Evolutionary conservation across 2,888 invertebrate genomes (phyloP), one percentile per base, ranked within the genome.

Genomic region (Hyposoter didymator): DNA sequence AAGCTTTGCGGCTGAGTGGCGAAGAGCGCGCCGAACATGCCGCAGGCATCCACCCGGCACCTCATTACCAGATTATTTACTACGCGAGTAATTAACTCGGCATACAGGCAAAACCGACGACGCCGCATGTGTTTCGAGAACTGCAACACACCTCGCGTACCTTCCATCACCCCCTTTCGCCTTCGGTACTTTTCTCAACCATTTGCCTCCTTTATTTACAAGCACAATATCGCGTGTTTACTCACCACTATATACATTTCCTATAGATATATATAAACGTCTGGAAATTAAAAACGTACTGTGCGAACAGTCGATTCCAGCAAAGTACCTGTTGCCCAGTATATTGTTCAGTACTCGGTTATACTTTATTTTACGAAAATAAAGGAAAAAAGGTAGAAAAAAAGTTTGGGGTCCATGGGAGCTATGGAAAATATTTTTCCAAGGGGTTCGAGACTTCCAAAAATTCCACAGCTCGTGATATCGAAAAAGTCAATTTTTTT

Each of bases 41-140:
- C 89, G 88, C 89, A 81, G 93, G 93, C 93, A 88, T 88, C 88
- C 89, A 88, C 90, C 92, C 93, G 92, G 93, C 93, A 93, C 93
- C 93, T 93, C 93, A 93, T 93, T 93, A 93, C 91, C 90, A 88
- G 92, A 93, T 93, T 93, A 93, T 93, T 93, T 93, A 93, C 93
- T 92, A 92, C 93, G 90, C 91, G 92, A 92, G 93, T 93, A 93
- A 93, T 93, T 93, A 93, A 93, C 93, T 92, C 91, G 92, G 92
- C 92, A 93, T 91, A 93, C 93, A 92, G 91, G 92, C 92, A 75
- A 67, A 79, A 84, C 67, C 69, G 82, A 90, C 91, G 90, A 90
- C 91, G 90, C 89, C 59, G n/a, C n/a, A 59, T 59, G 59, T 89
- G 89, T 90, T 88, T 89, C 86, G 90, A 64, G 52, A 73, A 19